phyloP scores from a whole-genome alignment of 2,888 invertebrate species.

The Drosophila buzzatii region DNA sequence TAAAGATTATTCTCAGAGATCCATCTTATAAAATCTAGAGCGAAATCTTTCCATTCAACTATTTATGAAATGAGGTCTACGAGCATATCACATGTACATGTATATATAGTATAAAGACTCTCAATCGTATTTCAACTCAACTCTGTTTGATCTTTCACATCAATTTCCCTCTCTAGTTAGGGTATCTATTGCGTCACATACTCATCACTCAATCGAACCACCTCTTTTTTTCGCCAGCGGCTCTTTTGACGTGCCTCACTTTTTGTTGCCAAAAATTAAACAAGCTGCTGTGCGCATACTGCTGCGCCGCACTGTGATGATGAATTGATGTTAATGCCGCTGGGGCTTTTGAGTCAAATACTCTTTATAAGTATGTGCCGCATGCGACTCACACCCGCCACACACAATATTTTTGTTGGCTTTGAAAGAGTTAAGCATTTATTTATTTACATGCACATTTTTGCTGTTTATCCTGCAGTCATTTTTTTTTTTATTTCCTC shows the following conservation, averaged over 20 bases:
- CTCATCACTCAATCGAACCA: not conserved
- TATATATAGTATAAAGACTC: no score
- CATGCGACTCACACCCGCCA: slow-evolving; percentile 11
- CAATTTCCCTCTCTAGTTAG: not conserved
- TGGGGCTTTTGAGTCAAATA: slow-evolving; percentile 64
- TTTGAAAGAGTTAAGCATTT: slow-evolving; percentile 77
- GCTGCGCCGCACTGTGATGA: slow-evolving; percentile 65
- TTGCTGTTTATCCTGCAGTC: slow-evolving; percentile 43
- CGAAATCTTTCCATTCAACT: no score
- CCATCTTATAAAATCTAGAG: no score
- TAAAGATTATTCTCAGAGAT: no score
- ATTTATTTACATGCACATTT: slow-evolving; percentile 74
- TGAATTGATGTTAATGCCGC: slow-evolving; percentile 79
- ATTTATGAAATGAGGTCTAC: no score
- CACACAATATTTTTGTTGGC: slow-evolving; percentile 40
- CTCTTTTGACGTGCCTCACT: slow-evolving; percentile 44
- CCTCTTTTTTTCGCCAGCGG: slow-evolving; percentile 29
- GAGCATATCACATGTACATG: no score
- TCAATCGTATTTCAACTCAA: no score
- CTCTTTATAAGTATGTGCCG: slow-evolving; percentile 35
- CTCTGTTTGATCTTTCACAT: not conserved
- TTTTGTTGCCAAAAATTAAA: slow-evolving; percentile 73
- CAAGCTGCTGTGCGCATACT: slow-evolving; percentile 47
- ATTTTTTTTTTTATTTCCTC: slow-evolving; percentile 15
- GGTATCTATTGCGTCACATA: not conserved